Evolutionary conservation across 2,797 vertebrate genomes (phyloP).

Genomic region (Psittacula derbiana): DNA sequence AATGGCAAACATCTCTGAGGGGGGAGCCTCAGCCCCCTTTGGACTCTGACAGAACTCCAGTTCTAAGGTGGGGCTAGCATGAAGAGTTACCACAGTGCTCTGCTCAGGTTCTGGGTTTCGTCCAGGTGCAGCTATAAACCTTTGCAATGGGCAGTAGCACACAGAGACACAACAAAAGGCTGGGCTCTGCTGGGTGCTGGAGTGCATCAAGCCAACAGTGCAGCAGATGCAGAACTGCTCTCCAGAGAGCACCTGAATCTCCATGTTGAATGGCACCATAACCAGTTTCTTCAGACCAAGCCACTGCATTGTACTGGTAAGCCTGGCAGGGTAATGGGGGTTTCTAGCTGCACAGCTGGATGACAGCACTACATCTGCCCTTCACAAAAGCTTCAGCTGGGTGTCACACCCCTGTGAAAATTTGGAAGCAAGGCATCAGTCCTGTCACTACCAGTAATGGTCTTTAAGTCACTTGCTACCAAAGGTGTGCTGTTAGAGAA

Average conservation of each 20-base stretch:
- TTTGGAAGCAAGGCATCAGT: neutral
- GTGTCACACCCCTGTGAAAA: neutral
- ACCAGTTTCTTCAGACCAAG: neutral
- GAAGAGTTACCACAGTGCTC: neutral
- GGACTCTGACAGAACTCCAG: neutral
- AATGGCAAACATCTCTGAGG: neutral
- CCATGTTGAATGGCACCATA: neutral
- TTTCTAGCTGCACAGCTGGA: neutral
- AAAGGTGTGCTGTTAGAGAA: neutral
- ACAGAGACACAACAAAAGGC: neutral
- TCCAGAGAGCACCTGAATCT: neutral
- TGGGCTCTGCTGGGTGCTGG: neutral
- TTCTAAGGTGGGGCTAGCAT: rapidly evolving
- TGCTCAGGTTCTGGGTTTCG: rapidly evolving
- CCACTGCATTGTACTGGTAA: neutral
- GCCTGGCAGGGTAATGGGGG: neutral
- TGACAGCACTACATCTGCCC: neutral
- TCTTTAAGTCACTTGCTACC: neutral
- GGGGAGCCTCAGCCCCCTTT: neutral
- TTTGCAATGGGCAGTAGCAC: neutral
- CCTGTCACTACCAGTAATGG: neutral
- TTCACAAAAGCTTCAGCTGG: neutral
- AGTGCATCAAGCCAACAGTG: neutral
- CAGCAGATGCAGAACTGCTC: neutral
- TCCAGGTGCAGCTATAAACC: neutral